Percentiles rank a stretch among this genome's conserved stretches.
Evolutionary conservation across 2,888 invertebrate genomes (phyloP).

Genomic region (Dynastes tityus): DNA sequence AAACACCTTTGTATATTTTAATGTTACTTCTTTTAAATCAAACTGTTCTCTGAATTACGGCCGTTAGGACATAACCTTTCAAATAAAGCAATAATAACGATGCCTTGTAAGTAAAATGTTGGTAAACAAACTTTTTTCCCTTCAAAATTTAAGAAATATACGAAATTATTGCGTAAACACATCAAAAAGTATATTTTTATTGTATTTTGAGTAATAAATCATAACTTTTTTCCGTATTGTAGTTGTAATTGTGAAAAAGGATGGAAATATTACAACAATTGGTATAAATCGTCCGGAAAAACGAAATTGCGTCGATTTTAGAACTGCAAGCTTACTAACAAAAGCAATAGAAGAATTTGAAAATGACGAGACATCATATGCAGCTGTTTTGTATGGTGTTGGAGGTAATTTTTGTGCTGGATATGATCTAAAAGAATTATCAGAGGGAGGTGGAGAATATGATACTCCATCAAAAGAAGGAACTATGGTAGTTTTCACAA

Average conservation of each 20-base stretch:
- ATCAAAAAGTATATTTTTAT: conserved; percentile 27
- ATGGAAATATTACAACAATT: conserved; percentile 81
- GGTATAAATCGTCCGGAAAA: conserved; percentile 90
- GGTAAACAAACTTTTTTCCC: background rate
- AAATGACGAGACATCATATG: conserved; percentile 78
- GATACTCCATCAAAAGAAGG: conserved; percentile 68
- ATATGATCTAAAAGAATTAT: conserved; percentile 87
- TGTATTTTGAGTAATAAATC: background rate
- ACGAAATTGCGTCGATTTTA: conserved; percentile 86
- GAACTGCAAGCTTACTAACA: conserved; percentile 79
- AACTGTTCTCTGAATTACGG: too few relatives aligned
- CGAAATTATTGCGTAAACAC: conserved; percentile 31
- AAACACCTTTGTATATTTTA: too few relatives aligned
- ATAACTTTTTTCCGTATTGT: conserved; percentile 33
- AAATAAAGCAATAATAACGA: background rate
- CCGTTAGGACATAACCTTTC: background rate
- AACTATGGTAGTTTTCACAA: conserved; percentile 70
- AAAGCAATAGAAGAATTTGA: conserved; percentile 87
- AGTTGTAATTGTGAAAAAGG: conserved; percentile 73
- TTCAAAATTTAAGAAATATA: background rate
- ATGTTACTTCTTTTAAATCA: too few relatives aligned
- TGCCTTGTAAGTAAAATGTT: conserved; percentile 31
- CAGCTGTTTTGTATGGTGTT: conserved; percentile 88
- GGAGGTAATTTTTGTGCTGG: conserved; percentile 97
- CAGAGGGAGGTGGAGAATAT: conserved; percentile 62